A percentile compares a stretch with the other conserved stretches of the same genome.
phyloP scores from a whole-genome alignment of 1,140 invertebrate genomes.

The Eriosoma lanigerum region DNA sequence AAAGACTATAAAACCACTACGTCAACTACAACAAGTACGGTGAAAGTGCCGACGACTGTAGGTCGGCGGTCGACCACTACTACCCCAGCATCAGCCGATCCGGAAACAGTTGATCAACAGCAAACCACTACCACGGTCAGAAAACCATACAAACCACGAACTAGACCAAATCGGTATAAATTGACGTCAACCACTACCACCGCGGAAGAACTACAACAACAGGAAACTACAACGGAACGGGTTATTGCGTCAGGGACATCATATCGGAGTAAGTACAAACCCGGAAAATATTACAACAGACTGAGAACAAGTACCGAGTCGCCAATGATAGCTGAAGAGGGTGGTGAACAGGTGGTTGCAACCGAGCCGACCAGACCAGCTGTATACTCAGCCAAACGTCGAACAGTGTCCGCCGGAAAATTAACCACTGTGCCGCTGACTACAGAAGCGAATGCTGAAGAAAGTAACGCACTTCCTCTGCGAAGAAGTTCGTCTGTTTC shows the following conservation, averaged over 20 bases:
- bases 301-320: constrained; percentile 55
- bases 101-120: constrained; percentile 24
- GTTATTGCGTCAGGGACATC: neutral
- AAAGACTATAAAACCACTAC: constrained; percentile 60
- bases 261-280: constrained; percentile 54
- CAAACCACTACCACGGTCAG: neutral
- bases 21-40: neutral
- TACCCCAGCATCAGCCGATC: constrained; percentile 11
- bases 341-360: constrained; percentile 35
- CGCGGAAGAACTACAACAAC: constrained; percentile 58
- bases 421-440: neutral
- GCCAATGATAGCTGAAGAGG: constrained; percentile 29
- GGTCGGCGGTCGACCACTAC: constrained; percentile 31
- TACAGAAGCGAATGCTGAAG: neutral
- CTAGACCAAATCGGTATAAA: constrained; percentile 53
- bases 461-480: neutral
- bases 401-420: constrained; percentile 52
- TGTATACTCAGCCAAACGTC: constrained; percentile 56
- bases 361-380: constrained; percentile 52
- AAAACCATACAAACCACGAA: constrained; percentile 54
- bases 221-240: neutral
- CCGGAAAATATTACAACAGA: constrained; percentile 56
- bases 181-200: constrained; percentile 53
- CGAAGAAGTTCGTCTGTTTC: neutral
- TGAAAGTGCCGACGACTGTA: neutral